phyloP scores from a whole-genome alignment of 30 jellyfish, hydroid and myxozoan species.

The Aurelia aurita complex sp. Pacific region DNA sequence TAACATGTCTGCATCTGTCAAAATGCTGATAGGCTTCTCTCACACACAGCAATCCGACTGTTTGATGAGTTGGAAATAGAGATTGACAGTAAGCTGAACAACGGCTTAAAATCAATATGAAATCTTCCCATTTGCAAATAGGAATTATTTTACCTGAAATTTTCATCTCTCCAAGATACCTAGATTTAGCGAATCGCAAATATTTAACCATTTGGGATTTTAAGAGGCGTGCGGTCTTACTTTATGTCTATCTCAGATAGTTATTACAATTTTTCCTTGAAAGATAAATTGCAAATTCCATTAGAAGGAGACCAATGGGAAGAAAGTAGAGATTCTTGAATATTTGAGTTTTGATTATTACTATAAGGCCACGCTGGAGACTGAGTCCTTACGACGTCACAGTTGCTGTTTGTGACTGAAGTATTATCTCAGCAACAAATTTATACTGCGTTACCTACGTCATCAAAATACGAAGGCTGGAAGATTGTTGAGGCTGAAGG shows the following conservation, averaged over 20 bases:
- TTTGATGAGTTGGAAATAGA: slow-evolving; percentile 52
- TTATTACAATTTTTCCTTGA: no score
- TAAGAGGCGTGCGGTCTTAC: slow-evolving; percentile 44
- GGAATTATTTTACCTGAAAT: slow-evolving; percentile 20
- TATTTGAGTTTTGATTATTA: no score
- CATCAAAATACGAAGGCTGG: no score
- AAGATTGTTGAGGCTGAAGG: no score
- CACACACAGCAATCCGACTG: slow-evolving; percentile 67
- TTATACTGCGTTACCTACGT: no score
- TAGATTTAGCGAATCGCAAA: slow-evolving; percentile 8
- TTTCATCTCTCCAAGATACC: slow-evolving; percentile 11
- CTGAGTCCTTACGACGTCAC: no score
- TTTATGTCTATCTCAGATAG: slow-evolving; percentile 38
- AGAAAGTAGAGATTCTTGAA: no score
- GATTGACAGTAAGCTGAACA: slow-evolving; percentile 41
- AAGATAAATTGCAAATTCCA: no score
- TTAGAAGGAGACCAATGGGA: no score
- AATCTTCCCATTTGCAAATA: slow-evolving; percentile 35
- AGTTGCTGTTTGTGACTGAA: no score
- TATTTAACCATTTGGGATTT: slow-evolving; percentile 22
- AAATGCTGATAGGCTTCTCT: slow-evolving; percentile 53
- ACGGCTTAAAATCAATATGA: slow-evolving; percentile 39
- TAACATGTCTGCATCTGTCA: slow-evolving; percentile 81
- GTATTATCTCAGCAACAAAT: no score
- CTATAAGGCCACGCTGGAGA: no score